phyloP scores from a whole-genome alignment of 2,888 invertebrate species.

The Diaperis boleti region DNA sequence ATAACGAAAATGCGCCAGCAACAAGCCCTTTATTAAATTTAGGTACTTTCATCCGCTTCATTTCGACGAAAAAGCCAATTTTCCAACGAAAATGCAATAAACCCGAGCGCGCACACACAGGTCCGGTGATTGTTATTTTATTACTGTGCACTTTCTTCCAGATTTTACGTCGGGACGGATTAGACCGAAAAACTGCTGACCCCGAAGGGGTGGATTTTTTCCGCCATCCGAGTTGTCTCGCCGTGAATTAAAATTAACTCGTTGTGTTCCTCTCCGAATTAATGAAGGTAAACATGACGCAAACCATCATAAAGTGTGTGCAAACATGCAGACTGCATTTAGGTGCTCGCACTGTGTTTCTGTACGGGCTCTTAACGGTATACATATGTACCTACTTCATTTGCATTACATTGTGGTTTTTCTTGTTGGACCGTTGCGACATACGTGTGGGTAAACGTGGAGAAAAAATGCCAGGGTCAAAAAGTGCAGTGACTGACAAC shows the following conservation, averaged over 20 bases:
- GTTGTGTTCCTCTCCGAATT: not conserved
- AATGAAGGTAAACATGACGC: slow-evolving; percentile 1
- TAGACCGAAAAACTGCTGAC: not conserved
- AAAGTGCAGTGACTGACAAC: too few species aligned
- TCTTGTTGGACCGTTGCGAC: too few species aligned
- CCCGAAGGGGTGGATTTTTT: not conserved
- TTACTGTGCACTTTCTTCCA: slow-evolving; percentile 12
- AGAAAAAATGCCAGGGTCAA: too few species aligned
- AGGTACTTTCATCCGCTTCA: slow-evolving; percentile 14
- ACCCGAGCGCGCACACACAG: slow-evolving; percentile 6
- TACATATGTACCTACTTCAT: not conserved
- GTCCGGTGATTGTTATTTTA: slow-evolving; percentile 17
- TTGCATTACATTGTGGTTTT: too few species aligned
- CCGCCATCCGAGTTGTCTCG: not conserved
- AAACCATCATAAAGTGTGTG: slow-evolving; percentile 7
- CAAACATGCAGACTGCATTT: slow-evolving; percentile 7
- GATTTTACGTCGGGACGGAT: slow-evolving; percentile 7
- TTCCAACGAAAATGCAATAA: slow-evolving; percentile 11
- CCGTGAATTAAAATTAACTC: not conserved
- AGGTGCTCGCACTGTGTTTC: not conserved
- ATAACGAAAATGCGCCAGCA: slow-evolving; percentile 6
- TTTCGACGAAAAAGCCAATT: slow-evolving; percentile 14
- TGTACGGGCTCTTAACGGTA: not conserved
- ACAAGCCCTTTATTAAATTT: not conserved
- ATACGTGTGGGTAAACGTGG: too few species aligned